Evolutionary conservation across 2,888 invertebrate species (phyloP).

Genomic region (Apodemia mormo): DNA sequence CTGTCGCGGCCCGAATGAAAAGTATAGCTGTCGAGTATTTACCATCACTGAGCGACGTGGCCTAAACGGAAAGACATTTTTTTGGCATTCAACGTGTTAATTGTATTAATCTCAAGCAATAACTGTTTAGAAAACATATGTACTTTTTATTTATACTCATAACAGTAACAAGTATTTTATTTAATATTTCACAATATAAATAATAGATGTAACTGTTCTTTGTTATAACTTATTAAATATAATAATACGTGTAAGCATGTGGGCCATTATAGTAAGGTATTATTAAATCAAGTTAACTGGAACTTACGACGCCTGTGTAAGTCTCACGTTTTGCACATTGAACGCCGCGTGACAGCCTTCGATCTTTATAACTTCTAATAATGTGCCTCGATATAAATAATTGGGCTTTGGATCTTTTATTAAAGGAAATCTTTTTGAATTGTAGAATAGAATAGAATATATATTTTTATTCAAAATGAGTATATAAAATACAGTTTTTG

Average conservation of each 20-base stretch:
- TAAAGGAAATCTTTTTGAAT: background rate
- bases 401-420: background rate
- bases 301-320: background rate
- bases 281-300: background rate
- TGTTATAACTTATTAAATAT: too few species aligned
- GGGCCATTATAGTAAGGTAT: background rate
- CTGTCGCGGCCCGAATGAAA: conserved; percentile 38
- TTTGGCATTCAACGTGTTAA: background rate
- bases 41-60: conserved; percentile 33
- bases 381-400: background rate
- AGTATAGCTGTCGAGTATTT: conserved; percentile 29
- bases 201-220: too few species aligned
- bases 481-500: too few species aligned
- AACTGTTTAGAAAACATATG: too few species aligned
- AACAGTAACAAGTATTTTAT: too few species aligned
- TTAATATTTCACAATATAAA: too few species aligned
- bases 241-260: background rate
- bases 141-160: too few species aligned
- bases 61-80: conserved; percentile 21
- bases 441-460: background rate
- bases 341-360: background rate
- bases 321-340: conserved; percentile 5
- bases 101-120: too few species aligned
- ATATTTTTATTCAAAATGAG: too few species aligned
- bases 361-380: conserved; percentile 2